Conservation (phyloP, 1,140 invertebrate genomes). For the Matsumurasca onukii region DNA sequence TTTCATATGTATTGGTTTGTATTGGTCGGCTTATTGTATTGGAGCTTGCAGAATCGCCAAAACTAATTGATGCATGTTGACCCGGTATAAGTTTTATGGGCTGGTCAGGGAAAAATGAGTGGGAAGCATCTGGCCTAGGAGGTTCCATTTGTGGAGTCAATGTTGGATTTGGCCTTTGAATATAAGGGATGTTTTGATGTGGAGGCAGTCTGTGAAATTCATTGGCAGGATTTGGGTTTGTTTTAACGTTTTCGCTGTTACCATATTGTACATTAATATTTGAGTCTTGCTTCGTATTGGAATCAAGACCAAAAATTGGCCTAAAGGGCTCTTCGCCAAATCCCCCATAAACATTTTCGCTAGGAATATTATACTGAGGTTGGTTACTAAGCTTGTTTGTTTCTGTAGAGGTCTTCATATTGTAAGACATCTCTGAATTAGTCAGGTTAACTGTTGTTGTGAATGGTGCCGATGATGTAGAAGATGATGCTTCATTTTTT, state of each 20-base stretch:
- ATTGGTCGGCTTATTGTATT: slow-evolving; percentile 3
- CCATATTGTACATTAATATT: slow-evolving; percentile 14
- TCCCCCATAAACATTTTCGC: slow-evolving; percentile 1
- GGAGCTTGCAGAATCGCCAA: neutral
- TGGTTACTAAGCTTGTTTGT: neutral
- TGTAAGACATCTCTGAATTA: neutral
- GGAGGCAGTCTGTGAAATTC: slow-evolving; percentile 11
- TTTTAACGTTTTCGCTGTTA: neutral
- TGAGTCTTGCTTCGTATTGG: neutral
- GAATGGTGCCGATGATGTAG: slow-evolving; percentile 24
- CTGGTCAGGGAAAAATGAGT: slow-evolving; percentile 18
- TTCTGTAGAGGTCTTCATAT: neutral
- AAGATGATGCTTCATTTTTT: slow-evolving; percentile 1
- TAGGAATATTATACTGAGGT: slow-evolving; percentile 24
- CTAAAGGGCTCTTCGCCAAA: slow-evolving; percentile 44
- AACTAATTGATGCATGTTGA: neutral
- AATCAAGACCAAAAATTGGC: slow-evolving; percentile 41
- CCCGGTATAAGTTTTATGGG: slow-evolving; percentile 12
- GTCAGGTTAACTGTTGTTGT: slow-evolving; percentile 19
- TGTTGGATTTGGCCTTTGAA: slow-evolving; percentile 8
- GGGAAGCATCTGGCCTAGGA: slow-evolving; percentile 23
- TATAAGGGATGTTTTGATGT: slow-evolving; percentile 16
- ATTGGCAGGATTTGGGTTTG: neutral
- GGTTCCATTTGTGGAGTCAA: slow-evolving; percentile 17
- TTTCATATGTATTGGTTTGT: slow-evolving; percentile 6